Evolutionary conservation across 2,113 vertebrate species (phyloP).

Genomic region (Sturnira hondurensis): DNA sequence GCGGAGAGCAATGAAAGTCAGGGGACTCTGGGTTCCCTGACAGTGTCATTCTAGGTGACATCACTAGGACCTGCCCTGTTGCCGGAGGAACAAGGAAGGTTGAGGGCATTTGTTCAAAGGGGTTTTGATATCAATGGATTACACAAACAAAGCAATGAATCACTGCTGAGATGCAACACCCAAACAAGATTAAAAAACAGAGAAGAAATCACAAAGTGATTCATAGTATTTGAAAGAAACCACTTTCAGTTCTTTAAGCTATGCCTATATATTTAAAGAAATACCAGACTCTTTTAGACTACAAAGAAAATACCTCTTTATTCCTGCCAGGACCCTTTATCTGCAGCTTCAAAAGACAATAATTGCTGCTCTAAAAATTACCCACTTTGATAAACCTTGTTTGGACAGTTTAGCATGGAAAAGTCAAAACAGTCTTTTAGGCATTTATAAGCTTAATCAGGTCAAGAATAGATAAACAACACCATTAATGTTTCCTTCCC

Average conservation of each 20-base stretch:
- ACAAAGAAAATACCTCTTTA: conserved; percentile 33
- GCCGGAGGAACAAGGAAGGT: conserved; percentile 47
- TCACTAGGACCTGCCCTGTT: neutral
- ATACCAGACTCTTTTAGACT: neutral
- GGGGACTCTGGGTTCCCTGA: neutral
- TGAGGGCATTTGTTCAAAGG: neutral
- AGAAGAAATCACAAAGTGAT: conserved; percentile 38
- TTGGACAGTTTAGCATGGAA: conserved; percentile 31
- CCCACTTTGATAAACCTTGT: conserved; percentile 13
- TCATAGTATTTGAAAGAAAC: conserved; percentile 42
- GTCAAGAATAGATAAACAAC: conserved; percentile 50
- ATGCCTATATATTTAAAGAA: neutral
- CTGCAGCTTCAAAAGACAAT: neutral
- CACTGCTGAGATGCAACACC: conserved; percentile 21
- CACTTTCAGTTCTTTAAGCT: conserved; percentile 46
- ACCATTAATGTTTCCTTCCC: neutral
- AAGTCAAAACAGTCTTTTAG: conserved; percentile 28
- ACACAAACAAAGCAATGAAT: conserved; percentile 63
- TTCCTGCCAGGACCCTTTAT: conserved; percentile 37
- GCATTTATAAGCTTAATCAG: neutral
- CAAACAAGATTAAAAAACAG: conserved; percentile 22
- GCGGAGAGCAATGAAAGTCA: neutral
- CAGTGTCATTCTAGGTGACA: neutral
- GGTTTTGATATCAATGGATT: conserved; percentile 64
- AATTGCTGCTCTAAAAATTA: conserved; percentile 37